A percentile compares a stretch with the other conserved stretches of the same genome.
These are phyloP conservation scores for Benthosema pterotum DNA, from an alignment of 2,797 vertebrate genomes.

Conservation along the genomic window DNA sequence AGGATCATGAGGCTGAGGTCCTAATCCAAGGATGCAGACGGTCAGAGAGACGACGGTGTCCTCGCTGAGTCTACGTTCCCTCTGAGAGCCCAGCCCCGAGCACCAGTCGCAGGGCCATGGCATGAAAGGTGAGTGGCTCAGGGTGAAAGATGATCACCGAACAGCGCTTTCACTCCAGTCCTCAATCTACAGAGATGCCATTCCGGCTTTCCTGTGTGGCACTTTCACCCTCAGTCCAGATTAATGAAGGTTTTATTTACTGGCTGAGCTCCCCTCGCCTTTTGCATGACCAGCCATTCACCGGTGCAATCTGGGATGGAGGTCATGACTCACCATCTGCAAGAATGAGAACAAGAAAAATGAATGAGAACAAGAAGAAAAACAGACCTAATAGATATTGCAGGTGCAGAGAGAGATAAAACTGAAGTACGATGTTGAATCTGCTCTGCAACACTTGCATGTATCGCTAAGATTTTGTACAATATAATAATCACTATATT, in stretches of 20 bases:
- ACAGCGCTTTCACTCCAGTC: conserved; percentile 62
- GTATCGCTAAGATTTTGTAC: neutral
- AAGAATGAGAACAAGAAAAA: conserved; percentile 51
- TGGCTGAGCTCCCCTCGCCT: conserved; percentile 59
- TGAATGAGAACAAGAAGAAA: conserved; percentile 33
- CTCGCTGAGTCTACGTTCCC: conserved; percentile 51
- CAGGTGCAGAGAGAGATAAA: conserved; percentile 18
- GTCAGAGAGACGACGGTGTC: conserved; percentile 14
- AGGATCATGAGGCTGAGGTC: conserved; percentile 44
- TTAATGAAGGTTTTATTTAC: conserved; percentile 62
- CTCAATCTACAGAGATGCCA: conserved; percentile 61
- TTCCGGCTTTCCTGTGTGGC: conserved; percentile 43
- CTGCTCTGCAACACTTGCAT: conserved; percentile 5
- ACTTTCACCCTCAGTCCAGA: conserved; percentile 61
- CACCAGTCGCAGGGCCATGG: conserved; percentile 61
- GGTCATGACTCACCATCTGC: conserved; percentile 76
- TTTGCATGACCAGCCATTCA: conserved; percentile 58
- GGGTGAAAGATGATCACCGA: conserved; percentile 76
- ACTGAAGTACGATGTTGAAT: conserved; percentile 4
- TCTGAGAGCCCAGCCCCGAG: conserved; percentile 43
- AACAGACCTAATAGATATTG: conserved; percentile 35
- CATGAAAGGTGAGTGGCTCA: conserved; percentile 70
- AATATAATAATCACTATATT: too few relatives aligned
- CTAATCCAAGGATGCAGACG: conserved; percentile 12
- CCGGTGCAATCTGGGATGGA: conserved; percentile 44